These are phyloP conservation scores for Willowsia nigromaculata DNA, from an alignment of 2,888 invertebrate species.

Conservation along the genomic window DNA sequence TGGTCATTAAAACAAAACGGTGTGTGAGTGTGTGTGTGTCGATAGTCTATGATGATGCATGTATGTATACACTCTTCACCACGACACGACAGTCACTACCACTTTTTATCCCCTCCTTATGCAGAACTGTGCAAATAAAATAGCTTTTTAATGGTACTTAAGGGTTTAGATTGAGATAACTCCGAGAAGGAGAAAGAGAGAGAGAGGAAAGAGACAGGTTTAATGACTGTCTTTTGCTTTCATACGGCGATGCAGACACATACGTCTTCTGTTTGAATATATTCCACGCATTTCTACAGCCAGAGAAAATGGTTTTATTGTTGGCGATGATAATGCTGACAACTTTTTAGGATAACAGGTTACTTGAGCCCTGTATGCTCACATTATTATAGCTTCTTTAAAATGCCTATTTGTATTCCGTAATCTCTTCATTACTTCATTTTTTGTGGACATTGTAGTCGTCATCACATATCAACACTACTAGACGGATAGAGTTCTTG, in stretches of 20 bases:
- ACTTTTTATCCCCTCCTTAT: background rate
- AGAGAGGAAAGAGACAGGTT: constrained; percentile 52
- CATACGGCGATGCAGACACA: background rate
- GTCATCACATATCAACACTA: constrained; percentile 47
- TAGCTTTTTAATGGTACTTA: constrained; percentile 53
- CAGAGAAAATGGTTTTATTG: constrained; percentile 62
- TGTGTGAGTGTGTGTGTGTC: background rate
- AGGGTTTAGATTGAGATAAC: constrained; percentile 49
- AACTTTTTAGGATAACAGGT: constrained; percentile 55
- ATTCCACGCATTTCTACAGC: background rate
- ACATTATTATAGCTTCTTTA: constrained; percentile 16
- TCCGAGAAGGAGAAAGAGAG: background rate
- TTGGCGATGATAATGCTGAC: constrained; percentile 53
- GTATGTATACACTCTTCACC: background rate
- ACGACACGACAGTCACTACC: background rate
- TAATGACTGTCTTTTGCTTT: constrained; percentile 34
- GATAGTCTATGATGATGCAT: background rate
- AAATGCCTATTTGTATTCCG: constrained; percentile 63
- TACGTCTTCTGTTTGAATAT: background rate
- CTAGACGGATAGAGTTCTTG: background rate
- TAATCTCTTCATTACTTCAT: constrained; percentile 54
- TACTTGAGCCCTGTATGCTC: constrained; percentile 11
- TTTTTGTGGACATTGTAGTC: constrained; percentile 50
- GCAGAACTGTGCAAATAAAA: constrained; percentile 62
- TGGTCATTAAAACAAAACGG: constrained; percentile 42